These are phyloP conservation scores for Desmodus rotundus DNA, from an alignment of 2,113 vertebrate species.

Conservation along the genomic window DNA sequence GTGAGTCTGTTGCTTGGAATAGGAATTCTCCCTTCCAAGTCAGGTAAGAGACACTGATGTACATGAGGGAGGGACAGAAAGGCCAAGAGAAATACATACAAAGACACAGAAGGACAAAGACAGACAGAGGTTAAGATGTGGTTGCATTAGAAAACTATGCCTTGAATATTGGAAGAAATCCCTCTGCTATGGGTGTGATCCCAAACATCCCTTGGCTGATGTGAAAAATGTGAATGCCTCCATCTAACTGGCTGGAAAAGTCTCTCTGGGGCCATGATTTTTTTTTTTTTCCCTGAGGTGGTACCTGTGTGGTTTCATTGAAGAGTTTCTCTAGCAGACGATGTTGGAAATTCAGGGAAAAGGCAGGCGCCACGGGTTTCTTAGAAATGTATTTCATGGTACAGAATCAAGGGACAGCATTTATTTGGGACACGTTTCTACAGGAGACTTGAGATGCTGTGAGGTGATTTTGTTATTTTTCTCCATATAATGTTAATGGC, in stretches of 20 bases:
- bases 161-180: background rate
- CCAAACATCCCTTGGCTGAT: constrained; percentile 35
- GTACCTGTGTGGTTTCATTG: constrained; percentile 39
- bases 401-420: constrained; percentile 52
- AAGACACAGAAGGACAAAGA: background rate
- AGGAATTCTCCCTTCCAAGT: background rate
- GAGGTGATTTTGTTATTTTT: constrained; percentile 48
- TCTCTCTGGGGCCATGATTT: background rate
- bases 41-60: background rate
- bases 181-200: background rate
- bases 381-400: constrained; percentile 50
- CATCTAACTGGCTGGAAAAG: constrained; percentile 25
- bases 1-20: background rate
- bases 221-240: background rate
- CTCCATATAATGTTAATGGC: constrained; percentile 64
- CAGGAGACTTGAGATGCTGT: constrained; percentile 45
- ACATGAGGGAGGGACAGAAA: background rate
- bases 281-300: background rate
- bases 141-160: background rate
- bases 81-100: background rate
- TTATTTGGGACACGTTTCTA: constrained; percentile 69
- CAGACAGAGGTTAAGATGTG: background rate
- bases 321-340: constrained; percentile 28
- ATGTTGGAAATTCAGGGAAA: constrained; percentile 54
- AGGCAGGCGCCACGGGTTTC: constrained; percentile 50